Conservation (phyloP, 2,113 vertebrate species). For the Passer domesticus region DNA sequence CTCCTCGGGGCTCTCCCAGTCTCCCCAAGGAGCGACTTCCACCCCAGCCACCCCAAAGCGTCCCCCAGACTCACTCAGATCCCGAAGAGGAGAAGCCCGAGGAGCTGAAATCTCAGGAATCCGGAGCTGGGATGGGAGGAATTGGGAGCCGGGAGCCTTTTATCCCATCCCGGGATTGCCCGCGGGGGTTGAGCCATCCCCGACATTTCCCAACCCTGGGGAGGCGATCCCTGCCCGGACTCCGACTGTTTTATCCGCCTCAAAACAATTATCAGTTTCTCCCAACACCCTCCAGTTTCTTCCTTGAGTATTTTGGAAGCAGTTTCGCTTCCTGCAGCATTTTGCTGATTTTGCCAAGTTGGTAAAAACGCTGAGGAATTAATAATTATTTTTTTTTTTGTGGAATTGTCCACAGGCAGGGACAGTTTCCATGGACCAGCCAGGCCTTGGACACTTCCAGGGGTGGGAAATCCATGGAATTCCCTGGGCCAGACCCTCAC, state of each 20-base stretch:
- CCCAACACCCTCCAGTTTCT: constrained; percentile 11
- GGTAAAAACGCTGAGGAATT: background rate
- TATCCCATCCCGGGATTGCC: background rate
- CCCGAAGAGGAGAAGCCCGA: background rate
- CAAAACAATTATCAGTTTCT: background rate
- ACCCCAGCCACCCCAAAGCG: accelerated
- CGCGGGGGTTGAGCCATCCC: background rate
- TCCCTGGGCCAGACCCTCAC: background rate
- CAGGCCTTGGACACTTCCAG: background rate
- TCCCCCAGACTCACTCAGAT: background rate
- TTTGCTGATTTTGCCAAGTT: background rate
- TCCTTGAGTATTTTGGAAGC: background rate
- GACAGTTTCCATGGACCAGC: background rate
- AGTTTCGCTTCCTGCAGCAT: background rate
- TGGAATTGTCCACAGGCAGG: background rate
- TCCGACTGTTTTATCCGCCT: background rate
- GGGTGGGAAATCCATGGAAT: background rate
- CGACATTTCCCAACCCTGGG: background rate
- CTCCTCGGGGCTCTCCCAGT: background rate
- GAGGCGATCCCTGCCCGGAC: background rate
- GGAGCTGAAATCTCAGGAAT: background rate
- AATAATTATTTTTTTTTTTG: background rate
- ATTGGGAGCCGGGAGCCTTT: background rate
- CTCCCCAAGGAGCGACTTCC: background rate
- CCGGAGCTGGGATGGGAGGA: background rate